Evolutionary conservation across 2,888 invertebrate genomes (phyloP), one percentile per base, ranked within the genome.

Genomic region (Eupelmus urozonus): DNA sequence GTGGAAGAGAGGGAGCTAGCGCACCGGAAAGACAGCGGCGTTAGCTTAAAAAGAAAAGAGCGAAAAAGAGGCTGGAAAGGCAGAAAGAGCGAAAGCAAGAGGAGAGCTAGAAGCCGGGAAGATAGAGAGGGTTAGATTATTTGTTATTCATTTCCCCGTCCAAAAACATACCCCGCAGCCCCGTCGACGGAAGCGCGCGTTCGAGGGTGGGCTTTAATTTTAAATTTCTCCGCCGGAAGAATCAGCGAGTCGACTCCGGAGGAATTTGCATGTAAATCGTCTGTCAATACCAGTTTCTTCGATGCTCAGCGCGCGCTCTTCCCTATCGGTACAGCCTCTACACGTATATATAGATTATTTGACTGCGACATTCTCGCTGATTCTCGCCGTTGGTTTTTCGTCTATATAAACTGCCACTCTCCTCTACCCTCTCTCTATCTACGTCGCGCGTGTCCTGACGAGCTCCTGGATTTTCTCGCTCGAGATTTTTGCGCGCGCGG

Each of bases 221-320:
- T 70, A 63, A 80, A 80, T 74, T 80, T 77, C 27, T 57, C 29
- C 63, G 60, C 27, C 49, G 51, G 57, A 55, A 66, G 65, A 71
- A 70, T 76, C 78, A 57, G 69, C 73, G 76, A 55, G 25, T 67
- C 76, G 51, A 40, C 57, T n/a, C 34, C 49, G 51, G 49, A 69
- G 69, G 70, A 80, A 77, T 80, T 80, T 80, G 74, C 76, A 77
- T 80, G 80, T 71, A 80, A 80, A 80, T 80, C 77, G 75, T 75
- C 77, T 80, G 80, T 80, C 80, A 78, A 80, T 80, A 80, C 29
- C 80, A 77, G 76, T 57, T 57, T 60, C 67, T 67, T 57, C 25
- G 27, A 53, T 34, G 57, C 20, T 0, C n/a, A n/a, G n/a, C n/a
- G n/a, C n/a, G n/a, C n/a, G n/a, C n/a, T n/a, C n/a, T n/a, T n/a